Evolutionary conservation across 2,888 invertebrate species (phyloP), one percentile per base, ranked within the genome.

Genomic region (Erynnis tages): DNA sequence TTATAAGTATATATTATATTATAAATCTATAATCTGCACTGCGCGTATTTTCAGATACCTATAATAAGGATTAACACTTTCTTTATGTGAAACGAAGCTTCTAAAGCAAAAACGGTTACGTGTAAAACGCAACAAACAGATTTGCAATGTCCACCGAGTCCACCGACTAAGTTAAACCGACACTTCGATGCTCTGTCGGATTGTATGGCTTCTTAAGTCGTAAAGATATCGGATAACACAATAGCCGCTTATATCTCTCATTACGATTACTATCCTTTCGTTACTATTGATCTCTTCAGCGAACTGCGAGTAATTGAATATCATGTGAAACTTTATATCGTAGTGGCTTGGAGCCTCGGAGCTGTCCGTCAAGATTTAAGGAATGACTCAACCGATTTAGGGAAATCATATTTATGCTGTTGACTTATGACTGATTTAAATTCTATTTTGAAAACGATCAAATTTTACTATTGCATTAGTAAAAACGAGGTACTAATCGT

Each of bases 151-250:
- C 71, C 69, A 66, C 76, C 73, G 35, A 76, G 76, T 71, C n/a
- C n/a, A n/a, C n/a, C n/a, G n/a, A n/a, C n/a, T n/a, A n/a, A n/a
- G 60, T 73, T 80, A 76, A 79, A 79, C 76, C 74, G 78, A 84
- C 86, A 83, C 84, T 79, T 82, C 73, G 75, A 75, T 79, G 77
- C 76, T 76, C 71, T 62, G 66, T 71, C 76, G 73, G 69, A 73
- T 77, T 67, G 63, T 85, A 82, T 62, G 88, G 87, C 83, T 88
- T 88, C 88, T 73, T 81, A 82, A 88, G 86, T 87, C 82, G 84
- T 86, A 82, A 79, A 82, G 82, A 79, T 84, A 82, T 88, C 86
- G 71, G 67, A 73, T 88, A 82, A 80, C 87, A 84, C 82, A 85
- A 82, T 82, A 81, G 78, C 78, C 68, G 73, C 76, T 79, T 82